These are phyloP conservation scores for Oryzias melastigma DNA, from an alignment of 2,113 vertebrate species.

Conservation along the genomic window DNA sequence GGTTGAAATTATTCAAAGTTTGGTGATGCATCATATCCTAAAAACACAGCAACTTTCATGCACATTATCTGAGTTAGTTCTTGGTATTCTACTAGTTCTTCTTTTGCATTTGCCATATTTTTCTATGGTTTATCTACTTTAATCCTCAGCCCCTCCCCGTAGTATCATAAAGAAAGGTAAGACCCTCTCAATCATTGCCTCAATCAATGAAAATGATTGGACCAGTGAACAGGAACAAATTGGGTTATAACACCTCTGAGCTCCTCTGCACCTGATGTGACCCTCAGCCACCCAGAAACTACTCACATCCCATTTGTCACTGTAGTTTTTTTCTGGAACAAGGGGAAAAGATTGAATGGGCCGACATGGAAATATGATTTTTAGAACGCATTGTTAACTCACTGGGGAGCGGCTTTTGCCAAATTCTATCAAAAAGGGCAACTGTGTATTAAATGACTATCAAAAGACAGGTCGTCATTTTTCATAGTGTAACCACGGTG, in stretches of 20 bases:
- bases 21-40: neutral
- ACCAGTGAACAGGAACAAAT: slow-evolving; percentile 78
- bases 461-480: slow-evolving; percentile 64
- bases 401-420: slow-evolving; percentile 68
- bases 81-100: neutral
- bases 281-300: slow-evolving; percentile 54
- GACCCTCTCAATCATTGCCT: slow-evolving; percentile 71
- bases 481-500: slow-evolving; percentile 62
- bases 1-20: neutral
- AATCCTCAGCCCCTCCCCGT: slow-evolving; percentile 29
- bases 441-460: slow-evolving; percentile 74
- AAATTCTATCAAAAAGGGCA: slow-evolving; percentile 75
- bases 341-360: slow-evolving; percentile 66
- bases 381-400: slow-evolving; percentile 71
- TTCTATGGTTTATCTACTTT: slow-evolving; percentile 23
- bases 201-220: slow-evolving; percentile 75
- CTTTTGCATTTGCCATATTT: slow-evolving; percentile 25
- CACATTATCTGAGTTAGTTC: neutral
- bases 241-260: slow-evolving; percentile 70
- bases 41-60: neutral
- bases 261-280: slow-evolving; percentile 64
- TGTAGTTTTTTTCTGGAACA: slow-evolving; percentile 50
- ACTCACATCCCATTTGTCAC: slow-evolving; percentile 71
- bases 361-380: slow-evolving; percentile 70
- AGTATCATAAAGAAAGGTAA: slow-evolving; percentile 59